Percentiles rank a stretch among this genome's conserved stretches.
These are phyloP conservation scores for Hetaerina americana DNA, from an alignment of 1,140 invertebrate genomes.

Conservation along the genomic window DNA sequence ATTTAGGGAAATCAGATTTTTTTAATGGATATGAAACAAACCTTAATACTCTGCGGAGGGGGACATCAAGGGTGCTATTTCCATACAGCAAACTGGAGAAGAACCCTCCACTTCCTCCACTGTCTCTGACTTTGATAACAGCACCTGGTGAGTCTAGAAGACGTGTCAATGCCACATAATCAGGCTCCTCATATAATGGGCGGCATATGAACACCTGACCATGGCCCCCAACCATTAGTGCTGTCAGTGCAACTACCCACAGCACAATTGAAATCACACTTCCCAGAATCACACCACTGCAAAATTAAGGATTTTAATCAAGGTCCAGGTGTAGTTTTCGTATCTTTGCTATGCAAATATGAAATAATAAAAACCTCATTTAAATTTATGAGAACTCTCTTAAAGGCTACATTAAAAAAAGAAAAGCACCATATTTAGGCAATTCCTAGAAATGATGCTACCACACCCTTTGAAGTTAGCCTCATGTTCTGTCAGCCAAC, in stretches of 20 bases:
- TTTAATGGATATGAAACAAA: constrained; percentile 16
- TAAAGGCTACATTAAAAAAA: no score
- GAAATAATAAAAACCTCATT: no score
- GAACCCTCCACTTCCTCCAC: constrained; percentile 32
- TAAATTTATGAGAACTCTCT: no score
- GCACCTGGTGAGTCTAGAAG: constrained; percentile 42
- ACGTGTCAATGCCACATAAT: constrained; percentile 39
- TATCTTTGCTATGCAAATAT: no score
- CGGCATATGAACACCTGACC: constrained; percentile 39
- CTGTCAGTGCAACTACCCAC: constrained; percentile 18
- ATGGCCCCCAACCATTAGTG: constrained; percentile 21
- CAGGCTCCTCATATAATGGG: constrained; percentile 41
- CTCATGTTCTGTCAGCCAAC: no score
- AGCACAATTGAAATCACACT: constrained; percentile 14
- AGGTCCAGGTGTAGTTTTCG: neutral
- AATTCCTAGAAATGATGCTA: no score
- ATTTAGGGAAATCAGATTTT: neutral
- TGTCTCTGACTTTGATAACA: constrained; percentile 29
- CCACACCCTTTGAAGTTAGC: no score
- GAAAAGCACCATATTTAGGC: no score
- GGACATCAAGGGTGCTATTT: constrained; percentile 22
- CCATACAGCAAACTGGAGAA: constrained; percentile 33
- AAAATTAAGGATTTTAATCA: neutral
- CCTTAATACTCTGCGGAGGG: constrained; percentile 23
- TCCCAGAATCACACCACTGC: constrained; percentile 9